Conservation (phyloP, 2,888 invertebrate genomes). For the Cabera pusaria region DNA sequence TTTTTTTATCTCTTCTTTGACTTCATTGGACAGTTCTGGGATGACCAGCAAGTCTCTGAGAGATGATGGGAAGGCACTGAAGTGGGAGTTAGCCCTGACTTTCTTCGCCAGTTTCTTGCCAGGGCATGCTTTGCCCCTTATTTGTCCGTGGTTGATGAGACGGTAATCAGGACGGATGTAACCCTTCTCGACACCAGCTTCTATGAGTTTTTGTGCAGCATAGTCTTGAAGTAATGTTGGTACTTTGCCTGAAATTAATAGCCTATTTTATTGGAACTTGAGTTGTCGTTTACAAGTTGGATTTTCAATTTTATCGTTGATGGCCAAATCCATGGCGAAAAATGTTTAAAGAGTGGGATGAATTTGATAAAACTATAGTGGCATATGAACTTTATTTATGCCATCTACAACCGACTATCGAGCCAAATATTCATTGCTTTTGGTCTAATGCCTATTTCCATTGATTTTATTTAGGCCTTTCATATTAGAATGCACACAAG, state of each 20-base stretch:
- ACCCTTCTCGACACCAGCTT: not conserved
- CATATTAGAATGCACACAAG: too few relatives aligned
- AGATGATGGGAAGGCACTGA: not conserved
- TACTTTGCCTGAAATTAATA: not conserved
- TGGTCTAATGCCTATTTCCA: too few relatives aligned
- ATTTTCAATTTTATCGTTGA: too few relatives aligned
- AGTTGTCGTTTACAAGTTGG: too few relatives aligned
- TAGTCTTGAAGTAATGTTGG: not conserved
- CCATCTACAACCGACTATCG: too few relatives aligned
- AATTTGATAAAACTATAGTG: too few relatives aligned
- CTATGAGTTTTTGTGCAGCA: not conserved
- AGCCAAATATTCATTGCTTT: too few relatives aligned
- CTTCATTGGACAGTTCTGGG: not conserved
- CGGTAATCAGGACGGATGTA: constrained; percentile 1
- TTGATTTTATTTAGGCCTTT: too few relatives aligned
- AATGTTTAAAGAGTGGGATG: too few relatives aligned
- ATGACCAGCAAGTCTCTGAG: not conserved
- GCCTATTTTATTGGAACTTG: too few relatives aligned
- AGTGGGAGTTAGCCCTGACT: not conserved
- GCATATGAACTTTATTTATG: too few relatives aligned
- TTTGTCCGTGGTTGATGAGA: constrained; percentile 1
- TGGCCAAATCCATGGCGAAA: too few relatives aligned
- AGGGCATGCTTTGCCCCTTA: not conserved
- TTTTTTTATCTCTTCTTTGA: not conserved
- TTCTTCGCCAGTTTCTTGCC: constrained; percentile 1